Percentiles rank a stretch among this genome's conserved stretches.
phyloP scores from a whole-genome alignment of 2,113 vertebrate genomes.

The Rhinogobius similis region DNA sequence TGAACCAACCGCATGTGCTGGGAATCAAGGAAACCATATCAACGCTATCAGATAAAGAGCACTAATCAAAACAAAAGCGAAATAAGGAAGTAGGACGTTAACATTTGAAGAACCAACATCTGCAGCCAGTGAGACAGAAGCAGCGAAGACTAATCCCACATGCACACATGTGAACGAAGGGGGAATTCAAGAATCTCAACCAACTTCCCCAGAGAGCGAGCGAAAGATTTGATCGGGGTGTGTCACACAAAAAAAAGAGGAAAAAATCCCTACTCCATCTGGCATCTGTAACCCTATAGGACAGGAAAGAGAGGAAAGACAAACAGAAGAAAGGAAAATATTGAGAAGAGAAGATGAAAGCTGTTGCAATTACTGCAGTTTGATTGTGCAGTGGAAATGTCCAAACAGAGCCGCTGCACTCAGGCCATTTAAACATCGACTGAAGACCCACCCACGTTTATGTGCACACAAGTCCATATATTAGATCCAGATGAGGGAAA shows the following conservation, averaged over 20 bases:
- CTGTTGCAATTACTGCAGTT: slow-evolving; percentile 38
- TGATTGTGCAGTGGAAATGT: slow-evolving; percentile 34
- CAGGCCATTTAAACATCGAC: slow-evolving; percentile 10
- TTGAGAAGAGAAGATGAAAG: slow-evolving; percentile 62
- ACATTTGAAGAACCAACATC: slow-evolving; percentile 59
- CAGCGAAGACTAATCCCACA: slow-evolving; percentile 47
- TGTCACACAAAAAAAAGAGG: slow-evolving; percentile 31
- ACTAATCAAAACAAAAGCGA: slow-evolving; percentile 40
- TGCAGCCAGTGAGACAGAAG: slow-evolving; percentile 60
- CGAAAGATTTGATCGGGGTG: slow-evolving; percentile 65
- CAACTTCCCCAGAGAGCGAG: slow-evolving; percentile 42
- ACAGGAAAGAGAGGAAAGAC: slow-evolving; percentile 30
- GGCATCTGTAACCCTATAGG: slow-evolving; percentile 39
- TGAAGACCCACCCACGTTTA: slow-evolving; percentile 27
- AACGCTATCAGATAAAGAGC: slow-evolving; percentile 12
- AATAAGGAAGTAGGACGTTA: slow-evolving; percentile 55
- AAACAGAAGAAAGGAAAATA: slow-evolving; percentile 47
- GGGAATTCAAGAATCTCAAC: slow-evolving; percentile 57
- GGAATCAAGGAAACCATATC: neutral
- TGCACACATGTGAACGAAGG: slow-evolving; percentile 19
- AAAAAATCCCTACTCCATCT: slow-evolving; percentile 54
- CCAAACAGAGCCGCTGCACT: neutral
- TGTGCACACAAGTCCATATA: slow-evolving; percentile 17
- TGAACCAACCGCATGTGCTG: neutral
- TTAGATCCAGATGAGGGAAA: slow-evolving; percentile 54